Evolutionary conservation across 1,140 invertebrate species (phyloP).

Genomic region (Cherax destructor): DNA sequence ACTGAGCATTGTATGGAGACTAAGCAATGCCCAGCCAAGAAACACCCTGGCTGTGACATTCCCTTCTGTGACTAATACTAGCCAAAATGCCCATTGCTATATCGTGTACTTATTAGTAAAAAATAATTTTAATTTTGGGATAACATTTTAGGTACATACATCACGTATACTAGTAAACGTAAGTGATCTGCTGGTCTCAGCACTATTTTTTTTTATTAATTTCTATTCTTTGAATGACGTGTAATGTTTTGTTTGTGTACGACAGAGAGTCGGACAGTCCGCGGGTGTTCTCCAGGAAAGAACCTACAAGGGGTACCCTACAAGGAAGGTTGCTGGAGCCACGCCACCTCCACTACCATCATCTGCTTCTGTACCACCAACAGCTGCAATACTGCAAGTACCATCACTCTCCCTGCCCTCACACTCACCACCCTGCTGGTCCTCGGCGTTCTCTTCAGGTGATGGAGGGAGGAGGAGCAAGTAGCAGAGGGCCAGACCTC

Average conservation of each 20-base stretch:
- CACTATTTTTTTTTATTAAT: too few relatives aligned
- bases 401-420: background rate
- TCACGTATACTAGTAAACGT: too few relatives aligned
- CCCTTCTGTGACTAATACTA: too few relatives aligned
- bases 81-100: too few relatives aligned
- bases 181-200: too few relatives aligned
- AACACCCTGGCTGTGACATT: too few relatives aligned
- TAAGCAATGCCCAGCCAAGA: too few relatives aligned
- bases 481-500: background rate
- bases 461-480: background rate
- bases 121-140: too few relatives aligned
- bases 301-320: slow-evolving; percentile 22
- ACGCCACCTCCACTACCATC: slow-evolving; percentile 35
- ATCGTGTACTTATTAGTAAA: too few relatives aligned
- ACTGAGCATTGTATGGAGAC: too few relatives aligned
- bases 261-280: background rate
- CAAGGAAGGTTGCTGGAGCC: slow-evolving; percentile 54
- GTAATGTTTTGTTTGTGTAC: background rate
- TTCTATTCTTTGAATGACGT: too few relatives aligned
- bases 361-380: slow-evolving; percentile 50
- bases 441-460: background rate
- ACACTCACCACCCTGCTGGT: background rate
- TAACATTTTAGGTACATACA: too few relatives aligned
- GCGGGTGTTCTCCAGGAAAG: slow-evolving; percentile 36
- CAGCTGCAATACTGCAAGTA: slow-evolving; percentile 60